Base-by-base conservation (phyloP, 2,888 invertebrate species). In the Metellina segmentata region DNA sequence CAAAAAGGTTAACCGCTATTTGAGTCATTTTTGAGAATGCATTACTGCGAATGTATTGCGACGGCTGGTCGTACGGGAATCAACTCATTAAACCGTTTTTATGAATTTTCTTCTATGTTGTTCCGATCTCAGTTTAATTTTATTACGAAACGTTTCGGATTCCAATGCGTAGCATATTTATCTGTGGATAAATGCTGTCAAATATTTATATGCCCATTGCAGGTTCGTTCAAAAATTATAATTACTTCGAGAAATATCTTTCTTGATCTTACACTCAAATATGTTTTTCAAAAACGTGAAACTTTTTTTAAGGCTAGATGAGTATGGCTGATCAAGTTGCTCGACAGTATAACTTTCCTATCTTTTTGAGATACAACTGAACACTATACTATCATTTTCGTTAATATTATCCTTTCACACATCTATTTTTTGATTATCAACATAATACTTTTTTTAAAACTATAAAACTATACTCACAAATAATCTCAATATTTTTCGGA, bases 1-100 rank as follows among this genome's bases (percentile, higher is more conserved):
- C 83, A 89, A 85, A 89, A 81, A 89, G 83, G 83, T 85, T 88
- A 88, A 88, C 81, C 88, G 71, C 81, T 4, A 78, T 71, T 34
- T 69, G 79, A 71, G 71, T 9, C 5, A 20, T 83, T 83, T 74
- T 83, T 52, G 52, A 72, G 51, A 20, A 20, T 61, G 11, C 61
- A 16, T 52, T 51, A 78, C 52, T 19, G 61, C 20, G 79, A 69
- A 79, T 61, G 20, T 61, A 79, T 79, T 61, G 61, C 34, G 34
- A 34, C 34, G 34, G 34, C 61, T 16, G 61, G 9, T 61, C 16
- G 61, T 61, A 61, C 9, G 11, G 5, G 61, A 6, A 8, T 61
- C 9, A 0, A 16, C 61, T 16, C 61, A 16, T 61, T 61, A 61
- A 16, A 16, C 9, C 61, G 16, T 61, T 61, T 61, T 61, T 61